Percentiles rank a stretch among this genome's conserved stretches.
Conservation (phyloP, 2,888 invertebrate genomes). For the Drosophila aldrichi region DNA sequence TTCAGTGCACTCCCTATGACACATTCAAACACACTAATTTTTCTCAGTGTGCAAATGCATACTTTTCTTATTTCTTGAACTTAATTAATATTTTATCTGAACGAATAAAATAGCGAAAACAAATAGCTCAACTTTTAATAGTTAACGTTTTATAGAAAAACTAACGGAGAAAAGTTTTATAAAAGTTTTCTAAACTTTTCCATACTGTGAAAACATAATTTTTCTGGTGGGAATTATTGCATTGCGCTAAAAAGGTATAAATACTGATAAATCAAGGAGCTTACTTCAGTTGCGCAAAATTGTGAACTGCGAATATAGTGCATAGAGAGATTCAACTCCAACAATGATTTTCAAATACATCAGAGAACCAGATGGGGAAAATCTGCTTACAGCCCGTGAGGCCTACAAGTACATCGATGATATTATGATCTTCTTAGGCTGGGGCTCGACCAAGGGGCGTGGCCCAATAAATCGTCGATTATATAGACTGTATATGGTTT, state of each 20-base stretch:
- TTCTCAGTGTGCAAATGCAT: background rate
- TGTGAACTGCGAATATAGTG: background rate
- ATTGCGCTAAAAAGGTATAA: background rate
- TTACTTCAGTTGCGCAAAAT: background rate
- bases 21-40: background rate
- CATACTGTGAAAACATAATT: background rate
- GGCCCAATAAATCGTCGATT: background rate
- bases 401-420: conserved; percentile 1
- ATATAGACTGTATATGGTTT: background rate
- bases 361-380: background rate
- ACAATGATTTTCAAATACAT: conserved; percentile 5
- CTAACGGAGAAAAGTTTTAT: background rate
- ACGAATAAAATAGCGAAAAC: background rate
- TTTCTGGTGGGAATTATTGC: background rate
- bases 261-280: background rate
- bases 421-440: conserved; percentile 2
- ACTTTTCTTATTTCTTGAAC: background rate
- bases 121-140: background rate
- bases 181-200: background rate
- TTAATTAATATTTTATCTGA: background rate
- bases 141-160: background rate
- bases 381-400: background rate
- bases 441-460: background rate
- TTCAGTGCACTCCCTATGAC: background rate
- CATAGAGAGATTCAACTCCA: background rate